A percentile compares a stretch with the other conserved stretches of the same genome.
These are phyloP conservation scores for Fratercula arctica DNA, from an alignment of 2,797 vertebrate species.

Conservation along the genomic window DNA sequence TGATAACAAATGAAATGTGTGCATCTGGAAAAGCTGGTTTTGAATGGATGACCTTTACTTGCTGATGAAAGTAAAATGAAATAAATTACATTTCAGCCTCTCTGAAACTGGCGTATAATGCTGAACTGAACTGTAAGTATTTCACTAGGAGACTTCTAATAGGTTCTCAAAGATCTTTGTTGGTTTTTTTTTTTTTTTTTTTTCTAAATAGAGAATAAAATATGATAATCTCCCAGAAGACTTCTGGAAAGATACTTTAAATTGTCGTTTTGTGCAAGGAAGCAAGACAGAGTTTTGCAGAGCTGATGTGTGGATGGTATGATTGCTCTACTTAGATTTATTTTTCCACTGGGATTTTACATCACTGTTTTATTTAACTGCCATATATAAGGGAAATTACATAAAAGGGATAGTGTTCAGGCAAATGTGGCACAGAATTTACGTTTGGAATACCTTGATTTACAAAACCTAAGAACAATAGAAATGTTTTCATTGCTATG, in stretches of 20 bases:
- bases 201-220: conserved; percentile 18
- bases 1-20: conserved; percentile 29
- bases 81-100: conserved; percentile 38
- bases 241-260: conserved; percentile 44
- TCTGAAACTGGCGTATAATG: background rate
- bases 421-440: background rate
- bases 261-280: conserved; percentile 42
- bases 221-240: conserved; percentile 7
- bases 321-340: conserved; percentile 23
- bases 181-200: background rate
- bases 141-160: conserved; percentile 25
- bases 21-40: conserved; percentile 5
- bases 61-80: conserved; percentile 59
- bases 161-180: background rate
- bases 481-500: background rate
- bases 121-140: conserved; percentile 12
- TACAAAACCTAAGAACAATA: background rate
- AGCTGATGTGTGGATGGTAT: conserved; percentile 27
- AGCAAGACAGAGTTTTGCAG: conserved; percentile 9
- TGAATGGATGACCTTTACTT: conserved; percentile 6
- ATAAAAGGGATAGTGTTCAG: background rate
- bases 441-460: background rate
- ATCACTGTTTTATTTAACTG: conserved; percentile 17
- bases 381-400: background rate
- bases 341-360: conserved; percentile 15